Conservation (phyloP, 2,113 vertebrate species). For the Antidorcas marsupialis region DNA sequence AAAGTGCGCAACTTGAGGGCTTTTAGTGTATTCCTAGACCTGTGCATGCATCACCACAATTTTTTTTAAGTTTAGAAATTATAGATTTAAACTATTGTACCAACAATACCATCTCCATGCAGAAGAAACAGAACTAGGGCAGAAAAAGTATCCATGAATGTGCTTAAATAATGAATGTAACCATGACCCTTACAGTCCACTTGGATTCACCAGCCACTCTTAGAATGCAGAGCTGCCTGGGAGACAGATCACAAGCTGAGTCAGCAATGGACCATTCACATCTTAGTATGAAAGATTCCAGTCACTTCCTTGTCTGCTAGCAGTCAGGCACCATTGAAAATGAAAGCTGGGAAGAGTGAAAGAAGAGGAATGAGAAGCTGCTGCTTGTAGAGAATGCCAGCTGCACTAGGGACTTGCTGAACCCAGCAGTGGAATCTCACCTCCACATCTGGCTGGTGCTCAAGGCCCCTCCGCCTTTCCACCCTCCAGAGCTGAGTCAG, state of each 20-base stretch:
- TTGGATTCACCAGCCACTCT: background rate
- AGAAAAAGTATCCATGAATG: background rate
- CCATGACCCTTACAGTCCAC: background rate
- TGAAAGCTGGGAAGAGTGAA: background rate
- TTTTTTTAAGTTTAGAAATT: background rate
- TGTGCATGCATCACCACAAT: background rate
- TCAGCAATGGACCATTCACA: background rate
- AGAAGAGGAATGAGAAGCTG: background rate
- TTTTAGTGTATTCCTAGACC: background rate
- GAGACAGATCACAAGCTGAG: background rate
- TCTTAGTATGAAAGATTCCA: background rate
- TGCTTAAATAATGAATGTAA: background rate
- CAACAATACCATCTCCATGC: background rate
- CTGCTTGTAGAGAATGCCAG: background rate
- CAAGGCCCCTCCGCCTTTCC: accelerated
- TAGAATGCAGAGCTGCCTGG: background rate
- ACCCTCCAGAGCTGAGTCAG: background rate
- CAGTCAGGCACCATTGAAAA: background rate
- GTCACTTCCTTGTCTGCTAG: background rate
- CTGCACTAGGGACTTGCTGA: background rate
- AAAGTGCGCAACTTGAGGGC: background rate
- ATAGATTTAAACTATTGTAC: background rate
- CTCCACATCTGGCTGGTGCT: accelerated
- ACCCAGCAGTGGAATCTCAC: background rate
- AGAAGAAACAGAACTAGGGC: background rate